Evolutionary conservation across 2,888 invertebrate species (phyloP), one percentile per base, ranked within the genome.

Genomic region (Diplazon laetatorius): DNA sequence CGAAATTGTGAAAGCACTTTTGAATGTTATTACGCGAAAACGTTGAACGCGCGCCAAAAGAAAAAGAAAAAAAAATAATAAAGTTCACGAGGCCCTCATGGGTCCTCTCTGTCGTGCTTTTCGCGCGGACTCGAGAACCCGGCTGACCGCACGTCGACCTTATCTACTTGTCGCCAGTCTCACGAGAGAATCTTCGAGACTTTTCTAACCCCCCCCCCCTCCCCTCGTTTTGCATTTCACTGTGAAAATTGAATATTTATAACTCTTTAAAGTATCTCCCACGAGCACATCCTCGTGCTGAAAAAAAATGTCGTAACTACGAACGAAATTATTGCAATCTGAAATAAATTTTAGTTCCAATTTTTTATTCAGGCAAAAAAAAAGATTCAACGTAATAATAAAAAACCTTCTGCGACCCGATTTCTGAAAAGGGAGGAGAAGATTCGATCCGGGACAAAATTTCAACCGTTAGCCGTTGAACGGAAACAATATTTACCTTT

Each of bases 131-230:
- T 72, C 63, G 4, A 16, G 25, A 46, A 16, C 16, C 35, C 6
- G 68, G 73, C 73, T 69, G 78, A 73, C 73, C 77, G 37, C 25
- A 69, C 18, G 14, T 22, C 37, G 30, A 20, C 68, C 39, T 72
- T 73, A 78, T 73, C 78, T 73, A 73, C 73, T 74, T 25, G 22
- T 22, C 8, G 16, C 20, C 63, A 73, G 44, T 55, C 44, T n/a
- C 60, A 16, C 14, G 30, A 30, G 30, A 70, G 48, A 14, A 37
- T 52, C 30, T 22, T 50, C 57, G 14, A 5, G 55, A 63, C 57
- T 69, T 57, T 52, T n/a, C 14, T 25, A 25, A 25, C 14, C 25
- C n/a, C n/a, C n/a, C n/a, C n/a, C n/a, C n/a, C n/a, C n/a, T n/a
- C n/a, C n/a, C n/a, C n/a, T 30, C 30, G 30, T 30, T 30, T n/a